A percentile compares a stretch with the other conserved stretches of the same genome.
Evolutionary conservation across 2,888 invertebrate species (phyloP).

Genomic region (Lottia scabra): DNA sequence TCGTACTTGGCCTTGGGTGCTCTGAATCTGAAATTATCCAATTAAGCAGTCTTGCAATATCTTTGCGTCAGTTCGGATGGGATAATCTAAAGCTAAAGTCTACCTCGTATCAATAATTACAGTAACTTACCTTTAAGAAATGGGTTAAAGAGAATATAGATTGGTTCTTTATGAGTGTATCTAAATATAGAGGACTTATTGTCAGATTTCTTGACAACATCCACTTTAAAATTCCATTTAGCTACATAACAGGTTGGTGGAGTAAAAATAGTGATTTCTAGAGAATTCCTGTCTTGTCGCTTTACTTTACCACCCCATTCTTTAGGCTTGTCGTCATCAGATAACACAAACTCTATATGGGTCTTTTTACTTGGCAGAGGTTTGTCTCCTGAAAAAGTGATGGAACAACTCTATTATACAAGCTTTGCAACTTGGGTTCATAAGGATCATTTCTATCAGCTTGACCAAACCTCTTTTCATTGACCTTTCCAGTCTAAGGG

Average conservation of each 20-base stretch:
- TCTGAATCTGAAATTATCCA: too few species aligned
- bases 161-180: slow-evolving; percentile 69
- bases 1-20: too few species aligned
- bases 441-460: too few species aligned
- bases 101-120: too few species aligned
- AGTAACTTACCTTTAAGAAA: slow-evolving; percentile 81
- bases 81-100: too few species aligned
- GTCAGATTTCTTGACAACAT: slow-evolving; percentile 40
- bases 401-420: too few species aligned
- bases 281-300: slow-evolving; percentile 20
- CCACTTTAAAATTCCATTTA: slow-evolving; percentile 54
- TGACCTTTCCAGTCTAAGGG: too few species aligned
- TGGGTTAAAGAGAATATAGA: slow-evolving; percentile 89
- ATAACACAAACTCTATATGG: slow-evolving; percentile 46
- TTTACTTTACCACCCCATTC: slow-evolving; percentile 52
- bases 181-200: slow-evolving; percentile 27
- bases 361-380: slow-evolving; percentile 51
- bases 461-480: too few species aligned
- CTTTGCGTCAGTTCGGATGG: too few species aligned
- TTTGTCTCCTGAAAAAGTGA: slow-evolving; percentile 36
- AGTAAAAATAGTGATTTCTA: slow-evolving; percentile 43
- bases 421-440: too few species aligned
- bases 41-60: too few species aligned
- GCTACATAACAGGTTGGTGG: slow-evolving; percentile 51
- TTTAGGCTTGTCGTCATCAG: slow-evolving; percentile 41